phyloP scores from a whole-genome alignment of 2,797 vertebrate species.

The Todus mexicanus region DNA sequence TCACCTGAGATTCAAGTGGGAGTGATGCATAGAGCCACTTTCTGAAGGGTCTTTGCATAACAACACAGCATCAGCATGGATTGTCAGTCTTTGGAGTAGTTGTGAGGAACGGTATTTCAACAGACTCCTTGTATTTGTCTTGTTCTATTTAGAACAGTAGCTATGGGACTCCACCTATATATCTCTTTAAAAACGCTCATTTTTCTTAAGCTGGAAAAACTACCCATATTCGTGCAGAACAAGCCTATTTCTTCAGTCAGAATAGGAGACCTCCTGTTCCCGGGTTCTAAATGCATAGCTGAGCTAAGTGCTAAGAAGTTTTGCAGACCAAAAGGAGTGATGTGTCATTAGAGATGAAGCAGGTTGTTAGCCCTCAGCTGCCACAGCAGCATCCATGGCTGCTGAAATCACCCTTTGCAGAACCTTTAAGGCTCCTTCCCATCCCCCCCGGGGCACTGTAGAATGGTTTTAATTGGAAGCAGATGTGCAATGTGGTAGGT shows the following conservation, averaged over 20 bases:
- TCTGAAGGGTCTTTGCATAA: background rate
- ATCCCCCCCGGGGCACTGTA: background rate
- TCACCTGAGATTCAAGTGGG: background rate
- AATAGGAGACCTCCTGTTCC: background rate
- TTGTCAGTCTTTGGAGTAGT: background rate
- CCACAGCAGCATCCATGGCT: background rate
- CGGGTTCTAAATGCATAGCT: background rate
- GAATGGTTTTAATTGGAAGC: constrained; percentile 51
- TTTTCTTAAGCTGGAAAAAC: background rate
- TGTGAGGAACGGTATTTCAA: background rate
- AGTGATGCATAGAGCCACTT: background rate
- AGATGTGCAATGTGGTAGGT: constrained; percentile 46
- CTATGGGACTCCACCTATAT: background rate
- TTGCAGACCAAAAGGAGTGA: background rate
- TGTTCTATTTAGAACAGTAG: background rate
- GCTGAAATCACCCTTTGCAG: constrained; percentile 19
- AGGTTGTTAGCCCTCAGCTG: background rate
- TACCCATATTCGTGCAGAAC: background rate
- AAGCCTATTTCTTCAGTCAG: background rate
- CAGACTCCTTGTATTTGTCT: background rate
- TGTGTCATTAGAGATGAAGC: background rate
- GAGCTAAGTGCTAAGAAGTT: background rate
- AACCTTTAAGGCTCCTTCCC: background rate
- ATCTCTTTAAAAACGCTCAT: background rate
- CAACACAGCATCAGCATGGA: background rate